Percentiles rank a stretch among this genome's conserved stretches.
These are phyloP conservation scores for Urocitellus parryii DNA, from an alignment of 2,113 vertebrate genomes.

Conservation along the genomic window DNA sequence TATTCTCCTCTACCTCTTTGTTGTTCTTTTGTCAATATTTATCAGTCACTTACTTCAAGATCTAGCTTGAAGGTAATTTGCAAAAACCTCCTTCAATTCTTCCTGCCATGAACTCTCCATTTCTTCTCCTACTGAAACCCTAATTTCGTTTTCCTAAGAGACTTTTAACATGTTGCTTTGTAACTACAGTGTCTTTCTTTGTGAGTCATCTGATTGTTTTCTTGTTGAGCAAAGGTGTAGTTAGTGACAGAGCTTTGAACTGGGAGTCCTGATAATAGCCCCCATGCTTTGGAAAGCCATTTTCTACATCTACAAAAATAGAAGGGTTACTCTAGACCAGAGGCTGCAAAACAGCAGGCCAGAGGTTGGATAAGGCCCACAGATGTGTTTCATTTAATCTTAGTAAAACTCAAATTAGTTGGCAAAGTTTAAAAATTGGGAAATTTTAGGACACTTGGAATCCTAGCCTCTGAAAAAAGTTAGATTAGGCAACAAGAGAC, in stretches of 20 bases:
- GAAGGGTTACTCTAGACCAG: background rate
- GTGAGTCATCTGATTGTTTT: background rate
- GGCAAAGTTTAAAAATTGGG: conserved; percentile 16
- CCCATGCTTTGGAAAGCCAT: background rate
- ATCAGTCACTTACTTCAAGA: conserved; percentile 34
- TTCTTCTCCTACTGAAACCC: background rate
- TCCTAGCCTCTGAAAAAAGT: background rate
- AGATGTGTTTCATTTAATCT: background rate
- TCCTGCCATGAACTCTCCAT: background rate
- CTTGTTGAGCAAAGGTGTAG: background rate
- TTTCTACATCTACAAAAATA: background rate
- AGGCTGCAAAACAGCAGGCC: conserved; percentile 4
- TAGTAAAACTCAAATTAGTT: conserved; percentile 29
- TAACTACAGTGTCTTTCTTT: background rate
- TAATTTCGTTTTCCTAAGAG: background rate
- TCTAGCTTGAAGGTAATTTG: background rate
- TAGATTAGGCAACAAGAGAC: background rate
- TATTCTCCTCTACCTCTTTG: background rate
- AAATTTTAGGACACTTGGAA: conserved; percentile 28
- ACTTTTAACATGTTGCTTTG: background rate
- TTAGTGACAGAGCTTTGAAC: background rate
- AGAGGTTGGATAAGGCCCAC: background rate
- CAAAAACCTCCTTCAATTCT: conserved; percentile 14
- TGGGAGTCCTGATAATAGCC: background rate
- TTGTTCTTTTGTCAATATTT: background rate